Evolutionary conservation across 2,113 vertebrate genomes (phyloP).

Genomic region (Nestor notabilis): DNA sequence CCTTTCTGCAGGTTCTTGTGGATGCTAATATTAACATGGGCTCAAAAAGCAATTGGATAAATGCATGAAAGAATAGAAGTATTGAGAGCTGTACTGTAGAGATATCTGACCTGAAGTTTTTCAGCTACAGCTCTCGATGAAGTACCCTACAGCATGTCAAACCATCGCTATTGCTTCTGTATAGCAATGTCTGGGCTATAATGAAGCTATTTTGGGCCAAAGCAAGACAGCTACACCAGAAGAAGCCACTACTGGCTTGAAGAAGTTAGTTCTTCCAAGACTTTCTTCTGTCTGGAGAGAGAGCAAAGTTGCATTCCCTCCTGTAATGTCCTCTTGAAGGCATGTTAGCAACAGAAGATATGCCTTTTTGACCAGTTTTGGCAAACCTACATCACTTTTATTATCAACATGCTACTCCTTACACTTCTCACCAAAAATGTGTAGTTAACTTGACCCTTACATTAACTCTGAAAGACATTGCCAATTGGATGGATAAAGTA

Average conservation of each 20-base stretch:
- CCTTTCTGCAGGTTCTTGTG: not conserved
- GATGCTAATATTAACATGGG: not conserved
- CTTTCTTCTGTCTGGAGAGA: no score
- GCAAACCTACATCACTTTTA: not conserved
- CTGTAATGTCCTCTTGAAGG: not conserved
- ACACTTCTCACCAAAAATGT: not conserved
- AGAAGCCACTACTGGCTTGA: not conserved
- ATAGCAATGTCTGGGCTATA: fast-evolving
- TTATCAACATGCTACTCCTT: not conserved
- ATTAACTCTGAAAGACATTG: not conserved
- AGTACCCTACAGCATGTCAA: not conserved
- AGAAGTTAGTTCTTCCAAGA: not conserved
- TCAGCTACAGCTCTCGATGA: not conserved
- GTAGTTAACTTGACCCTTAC: not conserved
- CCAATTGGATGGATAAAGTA: not conserved
- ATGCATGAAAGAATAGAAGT: not conserved
- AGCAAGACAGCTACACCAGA: not conserved
- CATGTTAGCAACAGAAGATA: not conserved
- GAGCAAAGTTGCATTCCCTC: not conserved
- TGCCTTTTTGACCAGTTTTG: not conserved
- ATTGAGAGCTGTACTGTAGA: not conserved
- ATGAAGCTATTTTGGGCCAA: not conserved
- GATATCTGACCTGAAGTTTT: no score
- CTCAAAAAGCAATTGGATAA: not conserved
- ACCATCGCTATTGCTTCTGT: not conserved